A percentile compares a stretch with the other conserved stretches of the same genome.
These are phyloP conservation scores for Chrysolina oricalcia DNA, from an alignment of 2,888 invertebrate species.

Conservation along the genomic window DNA sequence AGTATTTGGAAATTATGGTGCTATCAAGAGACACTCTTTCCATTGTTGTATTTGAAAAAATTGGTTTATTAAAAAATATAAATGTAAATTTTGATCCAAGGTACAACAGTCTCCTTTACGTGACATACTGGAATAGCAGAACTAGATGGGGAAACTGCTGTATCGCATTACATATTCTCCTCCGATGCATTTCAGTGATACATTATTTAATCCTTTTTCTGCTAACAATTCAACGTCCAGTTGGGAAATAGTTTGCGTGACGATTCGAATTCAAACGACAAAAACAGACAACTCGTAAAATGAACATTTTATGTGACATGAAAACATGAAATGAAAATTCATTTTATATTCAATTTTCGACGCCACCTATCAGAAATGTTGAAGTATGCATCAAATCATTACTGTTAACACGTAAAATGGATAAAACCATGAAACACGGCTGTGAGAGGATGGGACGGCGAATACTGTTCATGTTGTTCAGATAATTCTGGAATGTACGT, in stretches of 20 bases:
- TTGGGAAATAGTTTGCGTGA: not conserved
- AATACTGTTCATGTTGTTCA: too few species aligned
- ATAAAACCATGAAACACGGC: not conserved
- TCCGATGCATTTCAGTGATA: not conserved
- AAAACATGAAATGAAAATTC: not conserved
- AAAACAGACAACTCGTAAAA: conserved; percentile 10
- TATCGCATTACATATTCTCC: not conserved
- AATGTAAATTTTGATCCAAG: too few species aligned
- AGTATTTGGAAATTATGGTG: too few species aligned
- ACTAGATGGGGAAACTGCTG: too few species aligned
- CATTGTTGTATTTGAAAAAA: too few species aligned
- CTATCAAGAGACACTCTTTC: too few species aligned
- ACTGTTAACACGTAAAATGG: not conserved
- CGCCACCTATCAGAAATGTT: not conserved
- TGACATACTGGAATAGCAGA: too few species aligned
- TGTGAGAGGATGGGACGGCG: not conserved
- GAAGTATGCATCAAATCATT: not conserved
- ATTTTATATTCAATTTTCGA: not conserved
- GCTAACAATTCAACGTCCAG: not conserved
- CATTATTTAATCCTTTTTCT: not conserved
- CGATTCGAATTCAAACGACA: conserved; percentile 6
- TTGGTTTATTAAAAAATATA: too few species aligned
- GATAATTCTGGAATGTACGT: too few species aligned
- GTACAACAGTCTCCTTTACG: too few species aligned
- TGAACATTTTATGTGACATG: not conserved